Evolutionary conservation across 2,888 invertebrate species (phyloP), one percentile per base, ranked within the genome.

Genomic region (Drosophila affinis): DNA sequence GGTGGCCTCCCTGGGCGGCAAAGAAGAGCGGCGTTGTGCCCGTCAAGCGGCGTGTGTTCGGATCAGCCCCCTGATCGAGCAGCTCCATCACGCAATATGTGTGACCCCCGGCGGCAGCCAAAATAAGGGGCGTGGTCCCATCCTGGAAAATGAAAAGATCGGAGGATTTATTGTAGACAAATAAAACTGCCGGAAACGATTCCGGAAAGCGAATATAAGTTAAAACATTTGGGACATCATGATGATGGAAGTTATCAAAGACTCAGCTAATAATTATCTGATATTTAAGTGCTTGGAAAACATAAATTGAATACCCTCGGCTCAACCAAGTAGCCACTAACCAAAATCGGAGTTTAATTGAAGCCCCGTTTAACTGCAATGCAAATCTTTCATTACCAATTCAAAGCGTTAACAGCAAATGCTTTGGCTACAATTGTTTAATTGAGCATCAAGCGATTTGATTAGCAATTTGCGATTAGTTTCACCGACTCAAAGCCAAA

Each of bases 11-110:
- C 92, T 98, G 98, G 18, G 98, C 96, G 68, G 98, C 98, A 93
- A 98, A 98, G 93, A 98, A 98, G 86, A 98, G 93, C 52, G 98
- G 96, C 75, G 96, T 97, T 52, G 98, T 98, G 70, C 98, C 98
- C 65, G 98, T 98, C 95, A 96, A 94, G 92, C 98, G 94, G 87
- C 95, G 94, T 63, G 96, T 95, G 86, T 95, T 95, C 0, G 98
- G 96, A 93, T 98, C 97, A 0, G 98, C 98, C 57, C 98, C 98
- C 93, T 98, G 97, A 74, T 96, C 96, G 77, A 98, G 93, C 72
- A 98, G 93, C 92, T 98, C 97, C 68, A 91, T 54, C 32, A 98
- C 97, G 92, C 98, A 98, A 56, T 96, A 96, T 78, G 95, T 93
- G 93, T 98, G 97, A 2, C 98, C 98, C 92, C 97, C 97, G 59